phyloP scores from a whole-genome alignment of 2,797 vertebrate species.

The Prionace glauca region DNA sequence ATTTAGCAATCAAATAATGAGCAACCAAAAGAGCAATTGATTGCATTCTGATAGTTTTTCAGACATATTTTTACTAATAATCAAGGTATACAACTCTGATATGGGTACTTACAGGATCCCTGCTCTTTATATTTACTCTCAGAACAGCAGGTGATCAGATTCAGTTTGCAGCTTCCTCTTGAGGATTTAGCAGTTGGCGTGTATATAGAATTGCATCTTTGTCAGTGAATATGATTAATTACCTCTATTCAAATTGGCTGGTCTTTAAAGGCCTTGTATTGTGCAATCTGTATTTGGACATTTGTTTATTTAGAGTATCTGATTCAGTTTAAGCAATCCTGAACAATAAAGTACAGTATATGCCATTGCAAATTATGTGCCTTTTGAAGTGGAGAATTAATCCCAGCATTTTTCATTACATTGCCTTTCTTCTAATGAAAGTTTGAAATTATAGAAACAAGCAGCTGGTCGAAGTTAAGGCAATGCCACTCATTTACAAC shows the following conservation, averaged over 20 bases:
- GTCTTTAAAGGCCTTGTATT: constrained; percentile 10
- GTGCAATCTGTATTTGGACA: background rate
- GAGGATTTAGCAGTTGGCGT: constrained; percentile 42
- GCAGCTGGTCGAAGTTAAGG: background rate
- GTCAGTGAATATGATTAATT: constrained; percentile 45
- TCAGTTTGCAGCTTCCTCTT: constrained; percentile 32
- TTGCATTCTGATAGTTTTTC: background rate
- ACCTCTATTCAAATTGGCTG: constrained; percentile 42
- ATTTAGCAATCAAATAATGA: background rate
- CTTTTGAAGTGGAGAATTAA: constrained; percentile 1
- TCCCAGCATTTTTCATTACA: constrained; percentile 6
- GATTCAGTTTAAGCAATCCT: background rate
- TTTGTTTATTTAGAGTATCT: background rate
- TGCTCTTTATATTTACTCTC: background rate
- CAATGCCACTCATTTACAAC: constrained; percentile 24
- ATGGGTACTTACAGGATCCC: background rate
- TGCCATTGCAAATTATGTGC: background rate
- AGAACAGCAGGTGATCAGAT: background rate
- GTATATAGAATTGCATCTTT: constrained; percentile 43
- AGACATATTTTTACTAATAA: background rate
- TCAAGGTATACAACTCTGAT: background rate
- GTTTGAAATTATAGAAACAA: constrained; percentile 21
- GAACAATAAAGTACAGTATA: background rate
- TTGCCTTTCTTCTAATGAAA: constrained; percentile 39
- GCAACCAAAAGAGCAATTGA: background rate